phyloP scores from a whole-genome alignment of 2,888 invertebrate genomes.

The Carcina quercana region DNA sequence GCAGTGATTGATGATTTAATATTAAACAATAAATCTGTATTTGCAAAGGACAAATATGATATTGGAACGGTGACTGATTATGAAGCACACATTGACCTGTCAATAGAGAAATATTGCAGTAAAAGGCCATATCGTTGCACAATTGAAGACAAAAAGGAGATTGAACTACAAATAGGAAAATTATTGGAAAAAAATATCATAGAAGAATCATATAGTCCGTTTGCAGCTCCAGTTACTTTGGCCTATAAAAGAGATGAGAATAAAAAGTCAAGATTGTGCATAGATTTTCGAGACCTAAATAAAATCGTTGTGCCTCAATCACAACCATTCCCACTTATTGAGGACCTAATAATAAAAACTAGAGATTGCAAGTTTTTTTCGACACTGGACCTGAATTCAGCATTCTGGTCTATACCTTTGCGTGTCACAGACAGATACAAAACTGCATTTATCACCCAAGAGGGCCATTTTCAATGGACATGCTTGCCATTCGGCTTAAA shows the following conservation, averaged over 20 bases:
- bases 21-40: slow-evolving; percentile 12
- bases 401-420: slow-evolving; percentile 32
- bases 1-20: slow-evolving; percentile 12
- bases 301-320: slow-evolving; percentile 24
- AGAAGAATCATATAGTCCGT: slow-evolving; percentile 20
- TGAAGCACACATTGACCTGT: slow-evolving; percentile 13
- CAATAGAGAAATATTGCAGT: slow-evolving; percentile 12
- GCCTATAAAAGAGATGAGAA: slow-evolving; percentile 19
- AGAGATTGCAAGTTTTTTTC: slow-evolving; percentile 24
- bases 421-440: slow-evolving; percentile 25
- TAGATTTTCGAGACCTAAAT: slow-evolving; percentile 26
- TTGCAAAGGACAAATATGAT: slow-evolving; percentile 20
- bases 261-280: slow-evolving; percentile 25
- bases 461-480: slow-evolving; percentile 14
- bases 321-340: slow-evolving; percentile 25
- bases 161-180: slow-evolving; percentile 15
- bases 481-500: slow-evolving; percentile 25
- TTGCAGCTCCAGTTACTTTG: slow-evolving; percentile 19
- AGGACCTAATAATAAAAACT: slow-evolving; percentile 16
- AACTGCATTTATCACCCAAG: slow-evolving; percentile 12
- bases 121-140: slow-evolving; percentile 18
- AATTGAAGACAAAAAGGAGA: slow-evolving; percentile 16
- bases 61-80: slow-evolving; percentile 12
- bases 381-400: slow-evolving; percentile 29
- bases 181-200: slow-evolving; percentile 16